Evolutionary conservation across 2,113 vertebrate species (phyloP).

Genomic region (Microtus pennsylvanicus): DNA sequence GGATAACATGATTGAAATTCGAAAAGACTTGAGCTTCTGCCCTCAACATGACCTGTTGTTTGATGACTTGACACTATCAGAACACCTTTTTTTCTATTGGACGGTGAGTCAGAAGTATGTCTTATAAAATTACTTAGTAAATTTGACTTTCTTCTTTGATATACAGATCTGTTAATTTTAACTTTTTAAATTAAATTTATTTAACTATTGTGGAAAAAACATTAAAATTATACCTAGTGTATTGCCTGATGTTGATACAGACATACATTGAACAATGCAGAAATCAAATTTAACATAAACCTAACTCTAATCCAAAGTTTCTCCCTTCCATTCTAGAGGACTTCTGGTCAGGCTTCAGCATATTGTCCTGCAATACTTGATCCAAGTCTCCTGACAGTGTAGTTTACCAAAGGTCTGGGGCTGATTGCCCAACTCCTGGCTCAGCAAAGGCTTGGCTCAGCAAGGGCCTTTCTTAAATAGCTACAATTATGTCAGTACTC

Average conservation of each 20-base stretch:
- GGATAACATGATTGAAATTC: conserved; percentile 94
- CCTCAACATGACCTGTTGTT: conserved; percentile 96
- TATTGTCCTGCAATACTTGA: background rate
- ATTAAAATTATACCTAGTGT: background rate
- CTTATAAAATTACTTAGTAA: background rate
- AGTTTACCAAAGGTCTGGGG: background rate
- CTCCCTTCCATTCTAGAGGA: background rate
- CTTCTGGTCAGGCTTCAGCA: background rate
- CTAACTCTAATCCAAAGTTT: background rate
- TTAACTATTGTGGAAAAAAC: background rate
- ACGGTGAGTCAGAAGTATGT: conserved; percentile 86
- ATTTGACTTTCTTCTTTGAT: conserved; percentile 40
- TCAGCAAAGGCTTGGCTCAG: background rate
- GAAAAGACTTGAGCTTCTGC: conserved; percentile 94
- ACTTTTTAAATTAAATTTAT: background rate
- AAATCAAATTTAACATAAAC: background rate
- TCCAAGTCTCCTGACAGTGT: background rate
- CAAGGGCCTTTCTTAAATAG: background rate
- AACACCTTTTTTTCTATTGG: conserved; percentile 95
- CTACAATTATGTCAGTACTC: background rate
- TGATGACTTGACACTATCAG: conserved; percentile 93
- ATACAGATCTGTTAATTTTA: background rate
- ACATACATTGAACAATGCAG: background rate
- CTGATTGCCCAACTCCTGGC: background rate
- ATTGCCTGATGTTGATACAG: background rate